Percentiles rank a stretch among this genome's conserved stretches.
These are phyloP conservation scores for Petroica traversi DNA, from an alignment of 2,113 vertebrate species.

Conservation along the genomic window DNA sequence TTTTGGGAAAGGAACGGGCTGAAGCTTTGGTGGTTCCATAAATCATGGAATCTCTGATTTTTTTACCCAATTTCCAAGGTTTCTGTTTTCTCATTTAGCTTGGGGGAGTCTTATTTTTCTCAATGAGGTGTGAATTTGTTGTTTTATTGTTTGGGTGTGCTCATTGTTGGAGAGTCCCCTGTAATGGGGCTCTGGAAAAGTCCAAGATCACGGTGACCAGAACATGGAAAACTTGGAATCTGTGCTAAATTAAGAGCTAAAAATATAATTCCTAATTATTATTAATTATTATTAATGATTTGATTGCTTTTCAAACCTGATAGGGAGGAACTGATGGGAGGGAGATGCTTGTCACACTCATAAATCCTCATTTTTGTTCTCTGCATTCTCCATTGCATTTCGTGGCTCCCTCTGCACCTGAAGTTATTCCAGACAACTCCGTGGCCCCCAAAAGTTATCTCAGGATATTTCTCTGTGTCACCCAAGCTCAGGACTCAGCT, in stretches of 20 bases:
- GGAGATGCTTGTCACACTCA: not conserved
- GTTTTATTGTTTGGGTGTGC: not conserved
- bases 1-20: not conserved
- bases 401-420: not conserved
- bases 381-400: accelerated
- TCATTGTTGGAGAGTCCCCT: not conserved
- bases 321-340: not conserved
- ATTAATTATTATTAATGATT: too few species aligned
- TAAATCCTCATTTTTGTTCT: not conserved
- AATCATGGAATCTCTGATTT: not conserved
- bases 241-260: not conserved
- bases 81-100: not conserved
- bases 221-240: not conserved
- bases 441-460: not conserved
- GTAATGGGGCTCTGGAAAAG: not conserved
- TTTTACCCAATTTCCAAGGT: not conserved
- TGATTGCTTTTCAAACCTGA: not conserved
- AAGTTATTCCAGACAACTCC: not conserved
- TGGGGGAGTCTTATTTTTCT: not conserved
- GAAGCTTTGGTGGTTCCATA: not conserved
- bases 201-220: not conserved
- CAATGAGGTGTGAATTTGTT: not conserved
- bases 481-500: not conserved
- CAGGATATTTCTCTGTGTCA: not conserved
- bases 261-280: not conserved